Base-by-base conservation (phyloP, 2,888 invertebrate genomes). In the Branchellion lobata region DNA sequence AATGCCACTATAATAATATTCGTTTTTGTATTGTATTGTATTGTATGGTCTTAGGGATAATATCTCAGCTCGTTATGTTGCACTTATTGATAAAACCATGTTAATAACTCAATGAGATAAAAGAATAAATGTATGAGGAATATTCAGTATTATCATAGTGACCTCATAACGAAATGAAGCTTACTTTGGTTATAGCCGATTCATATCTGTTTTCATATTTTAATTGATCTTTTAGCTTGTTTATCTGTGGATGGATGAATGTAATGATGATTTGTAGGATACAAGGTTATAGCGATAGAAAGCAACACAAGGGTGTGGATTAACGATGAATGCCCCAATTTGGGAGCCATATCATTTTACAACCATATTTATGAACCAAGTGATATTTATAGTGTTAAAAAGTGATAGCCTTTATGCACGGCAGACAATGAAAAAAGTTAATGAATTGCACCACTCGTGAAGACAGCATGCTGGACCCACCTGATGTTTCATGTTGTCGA, bases 401-500 rank as follows among this genome's bases (percentile, higher is more conserved):
- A n/a, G n/a, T n/a, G n/a, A n/a, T n/a, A n/a, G n/a, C n/a, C n/a
- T n/a, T 14, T 14, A 57, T 57, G 11, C 8, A 57, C 21, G 3
- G 21, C 11, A 18, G 5, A 69, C 21, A 2, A 29, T n/a, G 14
- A 69, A 8, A 29, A 31, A 11, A 69, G 33, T 76, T 77, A n/a
- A n/a, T n/a, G n/a, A n/a, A n/a, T n/a, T n/a, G n/a, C n/a, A n/a
- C n/a, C n/a, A n/a, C n/a, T n/a, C n/a, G n/a, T n/a, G n/a, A n/a
- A n/a, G n/a, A n/a, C n/a, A n/a, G n/a, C n/a, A n/a, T n/a, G n/a
- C n/a, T n/a, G n/a, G n/a, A n/a, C n/a, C n/a, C n/a, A 80, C 81
- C 78, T 81, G 75, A 29, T 81, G 78, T 29, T 68, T 76, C 72
- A 79, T 78, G 80, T 85, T 84, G 80, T 86, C 86, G 3, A 86